Conservation (phyloP, 2,113 vertebrate genomes). For the Garra rufa region DNA sequence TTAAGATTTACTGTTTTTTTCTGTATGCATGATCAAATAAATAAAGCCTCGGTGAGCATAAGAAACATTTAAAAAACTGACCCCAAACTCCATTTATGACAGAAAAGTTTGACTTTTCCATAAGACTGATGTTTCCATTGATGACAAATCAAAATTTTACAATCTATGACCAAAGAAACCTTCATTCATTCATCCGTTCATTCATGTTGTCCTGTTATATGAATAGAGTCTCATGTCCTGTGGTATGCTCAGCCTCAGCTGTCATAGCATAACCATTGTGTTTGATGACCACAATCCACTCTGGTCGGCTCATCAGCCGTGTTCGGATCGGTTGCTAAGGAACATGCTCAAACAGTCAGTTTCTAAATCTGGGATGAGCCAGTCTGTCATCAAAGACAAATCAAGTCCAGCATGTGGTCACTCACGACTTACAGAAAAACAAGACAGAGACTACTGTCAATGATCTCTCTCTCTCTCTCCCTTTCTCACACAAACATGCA, state of each 20-base stretch:
- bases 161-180: not conserved
- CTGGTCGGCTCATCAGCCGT: conserved; percentile 21
- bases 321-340: conserved; percentile 47
- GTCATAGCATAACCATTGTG: conserved; percentile 37
- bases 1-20: too few relatives aligned
- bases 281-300: conserved; percentile 18
- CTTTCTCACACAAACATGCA: not conserved
- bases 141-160: not conserved
- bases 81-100: not conserved
- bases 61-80: not conserved
- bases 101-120: not conserved
- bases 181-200: not conserved
- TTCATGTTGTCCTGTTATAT: not conserved
- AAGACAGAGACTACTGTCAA: not conserved
- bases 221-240: not conserved
- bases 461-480: too few relatives aligned
- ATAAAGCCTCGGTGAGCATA: not conserved
- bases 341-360: conserved; percentile 36
- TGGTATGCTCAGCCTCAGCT: conserved; percentile 23
- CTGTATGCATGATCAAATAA: not conserved
- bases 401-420: conserved; percentile 34
- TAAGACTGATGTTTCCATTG: not conserved
- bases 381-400: conserved; percentile 52
- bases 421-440: not conserved
- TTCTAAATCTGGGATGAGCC: conserved; percentile 49